Evolutionary conservation across 2,113 vertebrate genomes (phyloP), one percentile per base, ranked within the genome.

Genomic region (Catharus bicknelli): DNA sequence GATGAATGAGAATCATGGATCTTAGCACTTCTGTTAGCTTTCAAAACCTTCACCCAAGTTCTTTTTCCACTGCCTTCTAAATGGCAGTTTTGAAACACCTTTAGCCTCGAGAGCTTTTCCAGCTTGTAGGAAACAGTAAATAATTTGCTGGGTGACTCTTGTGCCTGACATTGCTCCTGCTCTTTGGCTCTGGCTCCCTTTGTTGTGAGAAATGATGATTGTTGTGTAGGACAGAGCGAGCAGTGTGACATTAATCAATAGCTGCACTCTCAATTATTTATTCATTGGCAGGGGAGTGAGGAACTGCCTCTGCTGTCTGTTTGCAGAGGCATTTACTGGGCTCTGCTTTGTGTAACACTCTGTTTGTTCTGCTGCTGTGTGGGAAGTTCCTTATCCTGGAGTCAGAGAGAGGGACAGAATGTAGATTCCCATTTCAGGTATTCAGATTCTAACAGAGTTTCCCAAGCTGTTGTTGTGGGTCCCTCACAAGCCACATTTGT

Each of bases 191-290:
- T 42, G 66, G 55, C 74, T 93, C 82, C 80, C 80, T 94, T 94
- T 95, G 94, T 87, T 90, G 79, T 10, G 34, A 93, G 87, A 45
- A 87, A 83, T 96, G 74, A 85, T 91, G 95, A 66, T 92, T 83
- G 90, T 86, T 91, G 90, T 76, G 64, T n/a, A 43, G 89, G 86
- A 53, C 70, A 78, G 91, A 95, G 84, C 2, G 1, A 69, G 63
- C 63, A 5, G 26, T 26, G 83, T 87, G 90, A 69, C 88, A 87
- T 95, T 97, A 93, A 97, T 97, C 95, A 97, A 96, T 95, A 94
- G 89, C 87, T 83, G 75, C 87, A 67, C 89, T 93, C 89, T 91
- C 70, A 55, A 61, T 94, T 96, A 90, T 94, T 95, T 96, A 95
- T 95, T 94, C 90, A 93, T 93, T 94, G 95, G 89, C 90, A 81